Conservation (phyloP, 1,140 invertebrate species). For the Carposina sasakii region DNA sequence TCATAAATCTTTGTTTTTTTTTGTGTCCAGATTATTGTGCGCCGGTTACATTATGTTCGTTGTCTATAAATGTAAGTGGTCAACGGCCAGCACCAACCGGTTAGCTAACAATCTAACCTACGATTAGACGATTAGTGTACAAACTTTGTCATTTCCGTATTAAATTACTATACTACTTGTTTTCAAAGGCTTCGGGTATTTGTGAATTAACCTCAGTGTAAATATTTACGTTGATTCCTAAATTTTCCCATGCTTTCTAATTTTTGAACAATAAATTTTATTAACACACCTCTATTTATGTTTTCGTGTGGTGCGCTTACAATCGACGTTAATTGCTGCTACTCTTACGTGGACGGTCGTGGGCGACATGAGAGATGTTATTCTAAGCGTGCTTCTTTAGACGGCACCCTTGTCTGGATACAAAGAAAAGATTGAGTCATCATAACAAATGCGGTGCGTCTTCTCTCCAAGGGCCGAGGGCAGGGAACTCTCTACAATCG, state of each 20-base stretch:
- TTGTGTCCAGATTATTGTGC: slow-evolving; percentile 26
- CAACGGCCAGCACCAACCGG: slow-evolving; percentile 3
- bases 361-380: slow-evolving; percentile 40
- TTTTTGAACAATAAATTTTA: slow-evolving; percentile 63
- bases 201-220: slow-evolving; percentile 36
- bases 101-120: slow-evolving; percentile 12
- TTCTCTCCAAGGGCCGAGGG: slow-evolving; percentile 34
- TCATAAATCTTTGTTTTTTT: slow-evolving; percentile 50
- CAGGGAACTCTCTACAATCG: slow-evolving; percentile 60
- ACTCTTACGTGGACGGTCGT: slow-evolving; percentile 53
- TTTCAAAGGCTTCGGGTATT: slow-evolving; percentile 37
- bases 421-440: slow-evolving; percentile 69
- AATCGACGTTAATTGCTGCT: slow-evolving; percentile 63
- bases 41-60: slow-evolving; percentile 3
- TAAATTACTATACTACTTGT: slow-evolving; percentile 32
- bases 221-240: slow-evolving; percentile 44
- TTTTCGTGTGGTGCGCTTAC: slow-evolving; percentile 38
- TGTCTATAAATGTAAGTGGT: not conserved
- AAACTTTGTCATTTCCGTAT: slow-evolving; percentile 33
- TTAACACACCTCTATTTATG: slow-evolving; percentile 65
- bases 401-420: slow-evolving; percentile 39
- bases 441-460: slow-evolving; percentile 62
- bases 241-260: slow-evolving; percentile 52
- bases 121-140: slow-evolving; percentile 39
- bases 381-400: slow-evolving; percentile 18